phyloP scores from a whole-genome alignment of 1,140 invertebrate species.

The Diuraphis noxia region DNA sequence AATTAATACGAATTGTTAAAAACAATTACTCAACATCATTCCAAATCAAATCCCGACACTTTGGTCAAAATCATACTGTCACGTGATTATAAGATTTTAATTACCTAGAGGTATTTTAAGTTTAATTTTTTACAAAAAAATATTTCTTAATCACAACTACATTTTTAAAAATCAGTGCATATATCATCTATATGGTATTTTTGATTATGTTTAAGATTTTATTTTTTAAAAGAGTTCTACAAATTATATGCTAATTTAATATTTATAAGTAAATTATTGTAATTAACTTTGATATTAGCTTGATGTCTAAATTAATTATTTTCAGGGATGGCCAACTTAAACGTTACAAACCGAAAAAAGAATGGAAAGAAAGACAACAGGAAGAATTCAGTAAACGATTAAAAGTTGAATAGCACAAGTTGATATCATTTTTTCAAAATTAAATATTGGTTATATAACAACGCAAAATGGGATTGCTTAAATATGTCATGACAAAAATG shows the following conservation, averaged over 20 bases:
- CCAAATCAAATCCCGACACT: too few relatives aligned
- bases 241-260: not conserved
- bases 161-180: not conserved
- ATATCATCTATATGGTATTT: not conserved
- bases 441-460: constrained; percentile 38
- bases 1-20: too few relatives aligned
- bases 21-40: too few relatives aligned
- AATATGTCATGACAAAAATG: constrained; percentile 1
- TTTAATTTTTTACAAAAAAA: not conserved
- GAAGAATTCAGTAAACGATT: constrained; percentile 88
- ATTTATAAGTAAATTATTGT: not conserved
- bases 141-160: not conserved
- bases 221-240: too few relatives aligned
- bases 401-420: constrained; percentile 72
- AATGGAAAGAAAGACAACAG: constrained; percentile 91
- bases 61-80: too few relatives aligned
- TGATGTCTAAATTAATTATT: constrained; percentile 56
- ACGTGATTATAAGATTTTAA: too few relatives aligned
- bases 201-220: not conserved
- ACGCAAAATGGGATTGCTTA: not conserved
- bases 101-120: not conserved
- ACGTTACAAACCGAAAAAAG: constrained; percentile 86
- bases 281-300: not conserved
- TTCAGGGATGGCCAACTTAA: constrained; percentile 92
- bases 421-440: not conserved